Percentiles rank a stretch among this genome's conserved stretches.
Evolutionary conservation across 2,113 vertebrate genomes (phyloP).

Genomic region (Nyctibius bracteatus): DNA sequence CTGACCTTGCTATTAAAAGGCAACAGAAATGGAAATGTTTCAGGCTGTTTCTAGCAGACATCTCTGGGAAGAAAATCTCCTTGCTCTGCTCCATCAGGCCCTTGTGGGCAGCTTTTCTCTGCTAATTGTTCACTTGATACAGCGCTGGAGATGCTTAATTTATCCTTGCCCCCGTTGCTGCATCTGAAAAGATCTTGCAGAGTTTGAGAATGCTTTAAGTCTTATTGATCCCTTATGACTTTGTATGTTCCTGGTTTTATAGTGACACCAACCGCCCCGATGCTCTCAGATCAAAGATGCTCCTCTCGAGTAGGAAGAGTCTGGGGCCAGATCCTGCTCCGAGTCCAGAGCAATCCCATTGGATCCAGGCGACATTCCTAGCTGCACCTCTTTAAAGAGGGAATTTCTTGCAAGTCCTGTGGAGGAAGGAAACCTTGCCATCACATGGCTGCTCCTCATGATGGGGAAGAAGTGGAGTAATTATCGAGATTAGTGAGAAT

Average conservation of each 20-base stretch:
- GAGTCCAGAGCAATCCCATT: not conserved
- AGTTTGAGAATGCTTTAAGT: not conserved
- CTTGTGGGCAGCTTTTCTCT: not conserved
- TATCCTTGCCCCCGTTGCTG: not conserved
- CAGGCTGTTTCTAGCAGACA: not conserved
- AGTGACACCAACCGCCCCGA: not conserved
- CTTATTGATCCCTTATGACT: not conserved
- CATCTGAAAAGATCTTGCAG: not conserved
- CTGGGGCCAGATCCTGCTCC: not conserved
- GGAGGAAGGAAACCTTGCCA: not conserved
- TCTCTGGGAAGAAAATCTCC: not conserved
- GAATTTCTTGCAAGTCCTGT: not conserved
- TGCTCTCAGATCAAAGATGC: not conserved
- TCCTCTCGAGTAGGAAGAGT: not conserved
- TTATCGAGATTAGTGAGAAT: not conserved
- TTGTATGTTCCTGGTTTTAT: fast-evolving
- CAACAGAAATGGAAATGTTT: slow-evolving; percentile 22
- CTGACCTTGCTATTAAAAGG: slow-evolving; percentile 38
- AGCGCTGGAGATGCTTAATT: not conserved
- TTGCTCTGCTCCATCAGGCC: not conserved
- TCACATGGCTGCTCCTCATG: fast-evolving
- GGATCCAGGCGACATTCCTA: not conserved
- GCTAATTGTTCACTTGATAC: not conserved
- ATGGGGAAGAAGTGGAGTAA: not conserved
- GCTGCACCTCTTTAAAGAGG: not conserved